Percentiles rank a stretch among this genome's conserved stretches.
Evolutionary conservation across 2,797 vertebrate species (phyloP).

Genomic region (Nothura maculosa): DNA sequence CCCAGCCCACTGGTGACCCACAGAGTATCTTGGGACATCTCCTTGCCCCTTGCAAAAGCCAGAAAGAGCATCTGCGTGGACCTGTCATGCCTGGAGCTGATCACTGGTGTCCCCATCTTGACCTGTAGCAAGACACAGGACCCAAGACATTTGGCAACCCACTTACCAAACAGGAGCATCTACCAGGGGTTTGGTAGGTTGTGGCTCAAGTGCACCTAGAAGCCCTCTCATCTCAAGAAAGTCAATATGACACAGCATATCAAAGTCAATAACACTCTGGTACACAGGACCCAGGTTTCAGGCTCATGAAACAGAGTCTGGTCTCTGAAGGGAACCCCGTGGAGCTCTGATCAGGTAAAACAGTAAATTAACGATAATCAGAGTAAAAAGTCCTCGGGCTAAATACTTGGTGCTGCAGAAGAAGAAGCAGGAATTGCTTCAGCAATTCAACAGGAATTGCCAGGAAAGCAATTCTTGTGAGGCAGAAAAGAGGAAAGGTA

Average conservation of each 20-base stretch:
- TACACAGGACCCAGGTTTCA: too few species aligned
- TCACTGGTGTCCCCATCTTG: background rate
- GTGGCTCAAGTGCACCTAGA: background rate
- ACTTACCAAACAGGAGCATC: background rate
- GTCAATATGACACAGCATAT: background rate
- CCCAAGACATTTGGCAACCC: background rate
- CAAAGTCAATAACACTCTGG: too few species aligned
- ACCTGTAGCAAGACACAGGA: background rate
- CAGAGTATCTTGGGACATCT: background rate
- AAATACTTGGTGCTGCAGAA: background rate
- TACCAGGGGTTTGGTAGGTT: background rate
- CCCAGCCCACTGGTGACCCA: too few species aligned
- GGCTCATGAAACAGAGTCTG: too few species aligned
- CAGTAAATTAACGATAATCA: background rate
- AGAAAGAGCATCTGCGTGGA: background rate
- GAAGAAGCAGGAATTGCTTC: background rate
- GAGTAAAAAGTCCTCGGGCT: background rate
- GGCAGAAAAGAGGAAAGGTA: background rate
- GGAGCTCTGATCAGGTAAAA: background rate
- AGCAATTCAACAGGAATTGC: too few species aligned
- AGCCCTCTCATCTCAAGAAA: background rate
- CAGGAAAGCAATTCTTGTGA: background rate
- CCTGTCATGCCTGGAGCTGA: background rate
- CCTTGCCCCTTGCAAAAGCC: background rate
- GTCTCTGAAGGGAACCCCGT: too few species aligned